These are phyloP conservation scores for Sorex maritimensis DNA, from an alignment of 2,797 vertebrate species.

Conservation along the genomic window DNA sequence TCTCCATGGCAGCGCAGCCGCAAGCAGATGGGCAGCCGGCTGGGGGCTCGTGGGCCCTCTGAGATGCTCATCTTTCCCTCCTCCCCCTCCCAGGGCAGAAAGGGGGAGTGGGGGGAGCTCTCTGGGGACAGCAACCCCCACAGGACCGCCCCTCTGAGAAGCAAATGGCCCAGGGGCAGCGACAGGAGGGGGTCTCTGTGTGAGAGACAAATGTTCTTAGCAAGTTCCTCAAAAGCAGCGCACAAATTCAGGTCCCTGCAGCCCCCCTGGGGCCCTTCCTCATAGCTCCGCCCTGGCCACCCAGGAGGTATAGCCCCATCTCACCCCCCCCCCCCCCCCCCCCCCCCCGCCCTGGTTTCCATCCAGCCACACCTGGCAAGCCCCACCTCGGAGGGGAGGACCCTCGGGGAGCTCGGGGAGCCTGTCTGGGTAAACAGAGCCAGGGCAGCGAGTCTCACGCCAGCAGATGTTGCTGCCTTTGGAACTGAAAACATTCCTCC, in stretches of 20 bases:
- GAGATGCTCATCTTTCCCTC: slow-evolving; percentile 72
- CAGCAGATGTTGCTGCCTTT: slow-evolving; percentile 76
- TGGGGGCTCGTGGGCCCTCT: slow-evolving; percentile 67
- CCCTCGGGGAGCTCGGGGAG: not conserved
- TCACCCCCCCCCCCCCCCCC: no score
- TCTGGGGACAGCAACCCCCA: slow-evolving; percentile 41
- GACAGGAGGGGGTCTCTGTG: not conserved
- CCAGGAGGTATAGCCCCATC: slow-evolving; percentile 48
- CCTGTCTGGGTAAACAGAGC: slow-evolving; percentile 72
- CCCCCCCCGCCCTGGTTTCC: no score
- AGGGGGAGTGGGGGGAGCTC: slow-evolving; percentile 41
- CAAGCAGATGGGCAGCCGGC: slow-evolving; percentile 80
- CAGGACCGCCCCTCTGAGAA: slow-evolving; percentile 56
- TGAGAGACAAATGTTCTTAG: not conserved
- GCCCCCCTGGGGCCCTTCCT: not conserved
- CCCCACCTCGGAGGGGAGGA: slow-evolving; percentile 39
- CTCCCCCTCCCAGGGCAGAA: not conserved
- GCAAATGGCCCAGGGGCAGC: not conserved
- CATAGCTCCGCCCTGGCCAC: slow-evolving; percentile 9
- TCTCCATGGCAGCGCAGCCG: slow-evolving; percentile 82
- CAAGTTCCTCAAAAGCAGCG: slow-evolving; percentile 64
- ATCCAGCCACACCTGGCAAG: slow-evolving; percentile 66
- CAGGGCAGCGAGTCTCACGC: slow-evolving; percentile 62
- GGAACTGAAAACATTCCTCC: slow-evolving; percentile 83
- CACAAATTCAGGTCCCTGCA: not conserved